phyloP scores from a whole-genome alignment of 2,888 invertebrate species.

The Cartodere bifasciata region DNA sequence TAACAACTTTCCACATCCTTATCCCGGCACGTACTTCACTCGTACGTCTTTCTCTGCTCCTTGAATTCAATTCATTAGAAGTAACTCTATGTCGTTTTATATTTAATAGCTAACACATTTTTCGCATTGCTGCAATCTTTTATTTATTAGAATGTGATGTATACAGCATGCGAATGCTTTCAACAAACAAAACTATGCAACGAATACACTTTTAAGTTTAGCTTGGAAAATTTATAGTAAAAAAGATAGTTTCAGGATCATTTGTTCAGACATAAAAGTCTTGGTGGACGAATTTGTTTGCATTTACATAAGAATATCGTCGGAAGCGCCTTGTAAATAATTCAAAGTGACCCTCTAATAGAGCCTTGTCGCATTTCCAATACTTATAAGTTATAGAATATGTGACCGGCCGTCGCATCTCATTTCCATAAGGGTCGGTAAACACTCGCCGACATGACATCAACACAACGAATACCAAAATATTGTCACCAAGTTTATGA shows the following conservation, averaged over 20 bases:
- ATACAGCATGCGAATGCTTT: no score
- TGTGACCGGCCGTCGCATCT: slow-evolving; percentile 17
- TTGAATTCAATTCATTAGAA: slow-evolving; percentile 24
- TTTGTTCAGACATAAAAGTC: slow-evolving; percentile 25
- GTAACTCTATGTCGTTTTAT: background rate
- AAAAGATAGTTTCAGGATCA: no score
- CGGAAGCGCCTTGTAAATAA: slow-evolving; percentile 35
- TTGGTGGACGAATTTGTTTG: slow-evolving; percentile 25
- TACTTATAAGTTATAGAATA: slow-evolving; percentile 31
- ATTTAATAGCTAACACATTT: slow-evolving; percentile 4
- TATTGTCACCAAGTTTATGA: no score
- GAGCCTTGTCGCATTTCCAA: slow-evolving; percentile 27
- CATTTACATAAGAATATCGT: slow-evolving; percentile 30
- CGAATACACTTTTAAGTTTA: no score
- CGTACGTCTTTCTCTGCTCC: slow-evolving; percentile 9
- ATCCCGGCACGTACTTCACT: slow-evolving; percentile 19
- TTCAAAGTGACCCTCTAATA: slow-evolving; percentile 34
- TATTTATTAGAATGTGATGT: no score
- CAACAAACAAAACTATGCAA: no score
- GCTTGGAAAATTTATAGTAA: no score
- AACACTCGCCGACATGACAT: no score
- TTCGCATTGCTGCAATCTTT: no score
- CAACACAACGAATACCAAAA: no score
- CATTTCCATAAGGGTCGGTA: slow-evolving; percentile 25
- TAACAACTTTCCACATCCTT: slow-evolving; percentile 18